Base-by-base conservation (phyloP, 2,113 vertebrate species). In the Bos javanicus region DNA sequence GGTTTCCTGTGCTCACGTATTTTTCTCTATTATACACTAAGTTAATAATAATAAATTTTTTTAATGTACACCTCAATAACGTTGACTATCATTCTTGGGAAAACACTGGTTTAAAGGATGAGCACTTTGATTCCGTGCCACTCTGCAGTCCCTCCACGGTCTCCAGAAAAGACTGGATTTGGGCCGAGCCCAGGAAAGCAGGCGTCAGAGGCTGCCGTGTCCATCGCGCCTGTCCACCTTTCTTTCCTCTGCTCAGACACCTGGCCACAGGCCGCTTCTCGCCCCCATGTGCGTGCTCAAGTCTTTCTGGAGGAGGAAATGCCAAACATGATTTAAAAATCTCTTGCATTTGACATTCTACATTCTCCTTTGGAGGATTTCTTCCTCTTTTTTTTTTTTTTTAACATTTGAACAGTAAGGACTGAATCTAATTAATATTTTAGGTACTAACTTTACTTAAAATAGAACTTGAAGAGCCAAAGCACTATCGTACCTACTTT, bases 381-480 rank as follows among this genome's bases (percentile, higher is more conserved):
- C 30, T 57, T 46, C 33, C n/a, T 23, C n/a, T 14, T 56, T n/a
- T 15, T 82, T 67, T 88, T 16, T 71, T 26, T 33, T 81, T 80
- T 88, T 26, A 57, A 76, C 43, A 95, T 85, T 93, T 87, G 90
- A 96, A 71, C 28, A 94, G 74, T n/a, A 16, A 56, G 23, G 46
- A 84, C 67, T 67, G 50, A 81, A 57, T 78, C 36, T 86, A 82
- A 96, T 91, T 86, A 87, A 92, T 90, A 94, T 74, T 97, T 83
- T 88, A 91, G 56, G 46, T 57, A 52, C 50, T 76, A 54, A 48
- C 26, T 89, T 87, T 57, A 92, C 57, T 92, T 83, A 80, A 97
- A 94, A 93, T 85, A 93, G 84, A 46, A 80, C 19, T 78, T 95
- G 89, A 17, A 54, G 48, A 92, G 60, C 15, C 48, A 78, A 89